Conservation (phyloP, 1,140 invertebrate species). For the Euschistus heros region DNA sequence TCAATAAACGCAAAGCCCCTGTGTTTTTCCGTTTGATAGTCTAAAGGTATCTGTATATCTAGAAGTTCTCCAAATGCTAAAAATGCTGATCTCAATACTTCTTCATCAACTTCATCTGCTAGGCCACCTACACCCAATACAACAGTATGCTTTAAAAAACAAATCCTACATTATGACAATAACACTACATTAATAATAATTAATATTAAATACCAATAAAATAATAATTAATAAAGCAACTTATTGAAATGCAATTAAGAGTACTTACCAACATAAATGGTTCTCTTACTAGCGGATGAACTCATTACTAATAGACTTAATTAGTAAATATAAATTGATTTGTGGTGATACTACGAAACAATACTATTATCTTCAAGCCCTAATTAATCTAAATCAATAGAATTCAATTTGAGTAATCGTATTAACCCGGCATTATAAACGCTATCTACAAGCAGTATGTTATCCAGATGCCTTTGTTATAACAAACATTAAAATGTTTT, state of each 20-base stretch:
- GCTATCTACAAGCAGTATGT: too few relatives aligned
- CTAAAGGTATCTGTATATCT: conserved; percentile 94
- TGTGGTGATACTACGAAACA: too few relatives aligned
- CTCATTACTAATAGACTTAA: background rate
- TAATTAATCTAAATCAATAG: too few relatives aligned
- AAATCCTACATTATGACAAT: background rate
- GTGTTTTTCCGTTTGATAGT: conserved; percentile 96
- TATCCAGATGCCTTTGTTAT: too few relatives aligned
- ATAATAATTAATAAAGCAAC: background rate
- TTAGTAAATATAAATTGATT: too few relatives aligned
- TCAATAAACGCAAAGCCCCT: conserved; percentile 97
- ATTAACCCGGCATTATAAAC: too few relatives aligned
- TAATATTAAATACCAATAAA: background rate
- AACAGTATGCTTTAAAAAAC: background rate
- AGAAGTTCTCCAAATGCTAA: conserved; percentile 96
- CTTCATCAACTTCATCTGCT: conserved; percentile 94
- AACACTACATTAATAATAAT: background rate
- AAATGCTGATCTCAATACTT: conserved; percentile 90
- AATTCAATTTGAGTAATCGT: too few relatives aligned
- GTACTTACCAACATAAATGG: conserved; percentile 55
- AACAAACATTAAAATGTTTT: too few relatives aligned
- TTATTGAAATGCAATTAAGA: conserved; percentile 22
- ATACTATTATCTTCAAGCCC: too few relatives aligned
- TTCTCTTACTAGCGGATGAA: conserved; percentile 43
- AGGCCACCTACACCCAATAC: conserved; percentile 57